Evolutionary conservation across 2,888 invertebrate species (phyloP).

Genomic region (Tribolium freemani): DNA sequence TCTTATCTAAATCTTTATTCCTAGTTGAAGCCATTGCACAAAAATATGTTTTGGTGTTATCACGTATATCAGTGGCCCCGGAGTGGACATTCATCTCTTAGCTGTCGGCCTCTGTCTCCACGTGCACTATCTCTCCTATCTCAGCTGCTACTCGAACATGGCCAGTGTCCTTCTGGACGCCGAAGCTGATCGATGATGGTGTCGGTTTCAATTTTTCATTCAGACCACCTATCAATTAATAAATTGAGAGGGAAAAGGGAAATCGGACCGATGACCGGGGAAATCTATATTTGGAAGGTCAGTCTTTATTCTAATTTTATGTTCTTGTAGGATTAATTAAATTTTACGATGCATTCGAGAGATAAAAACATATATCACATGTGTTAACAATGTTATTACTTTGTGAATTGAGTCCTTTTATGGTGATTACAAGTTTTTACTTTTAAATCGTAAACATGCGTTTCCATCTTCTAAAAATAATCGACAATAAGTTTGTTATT

Average conservation of each 20-base stretch:
- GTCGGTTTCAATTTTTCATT: conserved; percentile 49
- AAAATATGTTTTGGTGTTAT: conserved; percentile 54
- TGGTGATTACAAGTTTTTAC: conserved; percentile 49
- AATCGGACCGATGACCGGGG: conserved; percentile 4
- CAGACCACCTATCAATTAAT: conserved; percentile 44
- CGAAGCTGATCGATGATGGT: conserved; percentile 50
- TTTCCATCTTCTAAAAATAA: conserved; percentile 21
- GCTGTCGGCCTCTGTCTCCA: conserved; percentile 52
- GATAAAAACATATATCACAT: conserved; percentile 33
- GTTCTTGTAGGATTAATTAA: conserved; percentile 32
- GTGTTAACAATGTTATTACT: conserved; percentile 47
- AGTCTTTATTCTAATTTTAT: conserved; percentile 34
- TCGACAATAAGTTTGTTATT: conserved; percentile 30
- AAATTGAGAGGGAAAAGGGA: conserved; percentile 15
- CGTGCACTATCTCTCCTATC: conserved; percentile 50
- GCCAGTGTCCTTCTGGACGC: conserved; percentile 42
- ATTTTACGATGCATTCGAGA: conserved; percentile 28
- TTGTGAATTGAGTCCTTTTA: conserved; percentile 48
- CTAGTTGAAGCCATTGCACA: conserved; percentile 42
- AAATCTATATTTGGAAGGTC: conserved; percentile 23
- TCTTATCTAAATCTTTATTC: conserved; percentile 51
- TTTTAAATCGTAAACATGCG: conserved; percentile 38
- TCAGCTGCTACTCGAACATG: conserved; percentile 49
- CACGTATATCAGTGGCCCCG: conserved; percentile 55
- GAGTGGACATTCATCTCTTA: conserved; percentile 55